Evolutionary conservation across 2,797 vertebrate species (phyloP).

Genomic region (Chaenodraco wilsoni): DNA sequence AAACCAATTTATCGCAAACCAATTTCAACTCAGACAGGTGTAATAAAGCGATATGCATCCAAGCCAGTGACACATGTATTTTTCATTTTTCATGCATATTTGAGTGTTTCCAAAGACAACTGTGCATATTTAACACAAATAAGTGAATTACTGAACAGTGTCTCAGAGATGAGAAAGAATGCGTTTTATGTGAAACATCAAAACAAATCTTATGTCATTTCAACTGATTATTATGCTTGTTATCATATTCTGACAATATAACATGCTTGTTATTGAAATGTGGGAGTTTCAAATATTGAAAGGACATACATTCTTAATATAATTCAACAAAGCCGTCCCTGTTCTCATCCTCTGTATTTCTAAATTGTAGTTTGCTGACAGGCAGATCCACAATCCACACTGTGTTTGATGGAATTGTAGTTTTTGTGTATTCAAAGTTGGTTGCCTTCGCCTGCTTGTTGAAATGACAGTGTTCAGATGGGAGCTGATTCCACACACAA

Average conservation of each 20-base stretch:
- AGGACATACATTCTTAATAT: constrained; percentile 24
- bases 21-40: constrained; percentile 30
- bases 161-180: constrained; percentile 1
- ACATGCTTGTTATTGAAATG: constrained; percentile 17
- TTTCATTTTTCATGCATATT: constrained; percentile 30
- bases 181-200: constrained; percentile 10
- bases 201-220: constrained; percentile 24
- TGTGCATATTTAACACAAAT: constrained; percentile 24
- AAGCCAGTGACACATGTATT: constrained; percentile 9
- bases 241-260: constrained; percentile 3
- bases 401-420: constrained; percentile 8
- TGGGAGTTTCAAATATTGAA: background rate
- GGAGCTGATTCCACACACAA: constrained; percentile 30
- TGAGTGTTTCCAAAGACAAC: constrained; percentile 11
- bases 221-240: constrained; percentile 7
- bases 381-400: background rate
- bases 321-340: background rate
- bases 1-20: constrained; percentile 33
- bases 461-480: constrained; percentile 12
- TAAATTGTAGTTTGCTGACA: background rate
- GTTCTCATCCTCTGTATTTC: background rate
- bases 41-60: constrained; percentile 33
- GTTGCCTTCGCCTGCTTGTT: constrained; percentile 12
- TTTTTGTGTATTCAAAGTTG: too few relatives aligned
- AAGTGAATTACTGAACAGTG: constrained; percentile 21